These are phyloP conservation scores for Theristicus caerulescens DNA, from an alignment of 2,113 vertebrate species.

Conservation along the genomic window DNA sequence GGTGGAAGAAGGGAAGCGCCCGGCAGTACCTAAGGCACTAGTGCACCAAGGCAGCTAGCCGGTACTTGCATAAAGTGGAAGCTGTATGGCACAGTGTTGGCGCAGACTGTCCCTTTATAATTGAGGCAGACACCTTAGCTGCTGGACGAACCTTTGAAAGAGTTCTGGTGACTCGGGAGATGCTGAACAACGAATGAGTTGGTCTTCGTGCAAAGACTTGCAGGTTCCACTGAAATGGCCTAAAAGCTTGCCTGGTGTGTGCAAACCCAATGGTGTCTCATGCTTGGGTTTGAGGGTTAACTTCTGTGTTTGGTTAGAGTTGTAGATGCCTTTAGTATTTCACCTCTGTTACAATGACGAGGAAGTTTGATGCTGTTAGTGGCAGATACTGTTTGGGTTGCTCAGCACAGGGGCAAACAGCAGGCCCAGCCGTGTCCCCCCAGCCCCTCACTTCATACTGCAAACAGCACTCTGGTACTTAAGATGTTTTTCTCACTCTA, in stretches of 20 bases:
- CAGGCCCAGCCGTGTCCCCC: background rate
- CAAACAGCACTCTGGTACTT: background rate
- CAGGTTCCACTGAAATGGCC: background rate
- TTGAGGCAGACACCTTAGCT: background rate
- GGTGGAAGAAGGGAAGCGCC: background rate
- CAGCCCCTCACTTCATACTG: background rate
- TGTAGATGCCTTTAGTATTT: background rate
- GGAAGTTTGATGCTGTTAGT: background rate
- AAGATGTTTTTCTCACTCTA: background rate
- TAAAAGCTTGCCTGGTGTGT: background rate
- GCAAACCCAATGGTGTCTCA: background rate
- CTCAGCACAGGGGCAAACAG: background rate
- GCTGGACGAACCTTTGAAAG: background rate
- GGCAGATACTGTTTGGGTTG: background rate
- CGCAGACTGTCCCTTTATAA: background rate
- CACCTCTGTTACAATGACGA: background rate
- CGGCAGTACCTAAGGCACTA: background rate
- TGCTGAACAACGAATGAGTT: background rate
- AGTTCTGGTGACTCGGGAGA: background rate
- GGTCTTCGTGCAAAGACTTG: background rate
- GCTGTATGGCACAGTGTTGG: background rate
- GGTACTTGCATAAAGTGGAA: background rate
- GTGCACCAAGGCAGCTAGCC: background rate
- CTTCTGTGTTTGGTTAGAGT: background rate
- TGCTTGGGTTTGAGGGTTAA: background rate